Base-by-base conservation (phyloP, 2,888 invertebrate species). In the Beris morrisii region DNA sequence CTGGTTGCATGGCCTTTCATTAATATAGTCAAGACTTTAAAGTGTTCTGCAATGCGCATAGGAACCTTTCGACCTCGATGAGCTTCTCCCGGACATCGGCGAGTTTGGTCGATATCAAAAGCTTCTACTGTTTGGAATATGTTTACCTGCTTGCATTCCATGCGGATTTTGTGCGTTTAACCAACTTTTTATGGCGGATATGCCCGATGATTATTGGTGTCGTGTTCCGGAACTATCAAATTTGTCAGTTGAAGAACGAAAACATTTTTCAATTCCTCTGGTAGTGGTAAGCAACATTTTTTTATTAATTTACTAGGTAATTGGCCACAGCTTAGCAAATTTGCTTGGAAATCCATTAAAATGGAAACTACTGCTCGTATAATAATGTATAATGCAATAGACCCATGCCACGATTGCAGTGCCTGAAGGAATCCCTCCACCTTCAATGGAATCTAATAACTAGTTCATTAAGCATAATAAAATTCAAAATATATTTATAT, bases 141-240 rank as follows among this genome's bases (percentile, higher is more conserved):
- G 95, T 74, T 82, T 95, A 69, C 92, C 95, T 13, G 93, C 95
- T 4, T 93, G 94, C 75, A 86, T 95, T 73, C 93, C 95, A 0
- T 93, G 94, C 75, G 94, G 93, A 38, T 95, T 93, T 81, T 91
- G 93, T 79, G 94, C 94, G 4, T 94, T 95, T 81, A 95, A 93
- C 82, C 95, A 95, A 81, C 84, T 95, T 45, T 95, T 96, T 81
- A 93, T 95, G 91, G 87, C 93, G n/a, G 90, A 93, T 73, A 87
- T 88, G 44, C 95, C 95, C 0, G 87, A 89, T 45, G 87, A 89
- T 52, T 90, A 94, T 81, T 94, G 94, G 92, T 95, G 95, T 76
- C 83, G 80, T 69, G 85, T 92, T 30, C 90, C 91, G 0, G 87
- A 88, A 71, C 80, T 93, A 66, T 77, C 82, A 61, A 74, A 78